Conservation (phyloP, 2,888 invertebrate genomes). For the Apantesis nais region DNA sequence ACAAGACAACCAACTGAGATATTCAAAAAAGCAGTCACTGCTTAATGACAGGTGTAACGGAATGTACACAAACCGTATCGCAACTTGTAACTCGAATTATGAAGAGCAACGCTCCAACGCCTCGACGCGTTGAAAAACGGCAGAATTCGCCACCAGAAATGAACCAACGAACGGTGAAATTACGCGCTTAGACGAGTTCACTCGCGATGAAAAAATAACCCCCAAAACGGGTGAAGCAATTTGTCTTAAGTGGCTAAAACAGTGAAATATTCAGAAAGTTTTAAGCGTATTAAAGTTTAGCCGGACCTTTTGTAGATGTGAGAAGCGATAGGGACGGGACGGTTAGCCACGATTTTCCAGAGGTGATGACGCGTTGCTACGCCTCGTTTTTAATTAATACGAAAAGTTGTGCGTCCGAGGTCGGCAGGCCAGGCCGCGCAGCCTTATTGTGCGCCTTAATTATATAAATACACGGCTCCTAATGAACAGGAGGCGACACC, state of each 20-base stretch:
- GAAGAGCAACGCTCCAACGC: slow-evolving; percentile 19
- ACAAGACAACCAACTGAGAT: neutral
- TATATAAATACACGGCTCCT: slow-evolving; percentile 58
- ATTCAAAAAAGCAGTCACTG: neutral
- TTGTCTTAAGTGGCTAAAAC: slow-evolving; percentile 79
- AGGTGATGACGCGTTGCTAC: slow-evolving; percentile 59
- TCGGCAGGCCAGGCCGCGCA: slow-evolving; percentile 20
- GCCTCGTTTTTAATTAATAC: slow-evolving; percentile 73
- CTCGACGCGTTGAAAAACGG: slow-evolving; percentile 46
- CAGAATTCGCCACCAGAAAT: slow-evolving; percentile 44
- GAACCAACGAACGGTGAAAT: slow-evolving; percentile 73
- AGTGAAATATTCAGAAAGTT: slow-evolving; percentile 80
- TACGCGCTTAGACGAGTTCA: slow-evolving; percentile 52
- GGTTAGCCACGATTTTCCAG: slow-evolving; percentile 53
- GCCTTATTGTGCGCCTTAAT: slow-evolving; percentile 62
- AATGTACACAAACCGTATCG: slow-evolving; percentile 24
- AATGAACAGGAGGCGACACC: slow-evolving; percentile 65
- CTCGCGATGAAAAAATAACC: slow-evolving; percentile 59
- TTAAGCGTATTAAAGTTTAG: slow-evolving; percentile 75
- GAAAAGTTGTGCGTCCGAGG: slow-evolving; percentile 61
- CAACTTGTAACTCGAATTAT: slow-evolving; percentile 23
- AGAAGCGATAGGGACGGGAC: slow-evolving; percentile 55
- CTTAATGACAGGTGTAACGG: slow-evolving; percentile 1
- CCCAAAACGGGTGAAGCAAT: slow-evolving; percentile 67
- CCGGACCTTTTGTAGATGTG: slow-evolving; percentile 60